These are phyloP conservation scores for Drosophila nigritarsus DNA, from an alignment of 2,888 invertebrate species.

Conservation along the genomic window DNA sequence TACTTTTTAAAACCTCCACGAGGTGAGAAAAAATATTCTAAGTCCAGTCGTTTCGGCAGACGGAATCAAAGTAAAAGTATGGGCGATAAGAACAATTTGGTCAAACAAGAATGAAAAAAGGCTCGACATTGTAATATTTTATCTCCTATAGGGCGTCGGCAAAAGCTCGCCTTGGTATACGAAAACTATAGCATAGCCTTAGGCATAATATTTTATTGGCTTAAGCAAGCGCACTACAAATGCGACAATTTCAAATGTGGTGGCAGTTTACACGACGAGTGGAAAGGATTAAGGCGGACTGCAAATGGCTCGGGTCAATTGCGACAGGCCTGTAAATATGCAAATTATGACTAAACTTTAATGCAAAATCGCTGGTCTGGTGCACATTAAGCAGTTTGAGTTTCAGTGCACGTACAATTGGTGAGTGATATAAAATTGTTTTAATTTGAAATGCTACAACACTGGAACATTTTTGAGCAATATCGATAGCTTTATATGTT, in stretches of 20 bases:
- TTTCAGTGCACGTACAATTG: conserved; percentile 53
- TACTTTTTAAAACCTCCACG: too few relatives aligned
- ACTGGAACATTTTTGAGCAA: conserved; percentile 3
- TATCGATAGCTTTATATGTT: conserved; percentile 21
- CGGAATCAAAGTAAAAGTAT: background rate
- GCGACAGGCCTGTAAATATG: conserved; percentile 50
- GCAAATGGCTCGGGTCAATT: background rate
- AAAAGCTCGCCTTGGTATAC: background rate
- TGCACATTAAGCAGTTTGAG: conserved; percentile 13
- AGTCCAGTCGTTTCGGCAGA: background rate
- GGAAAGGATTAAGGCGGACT: conserved; percentile 21
- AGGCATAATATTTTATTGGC: background rate
- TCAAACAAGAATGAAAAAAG: background rate
- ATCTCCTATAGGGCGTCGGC: background rate
- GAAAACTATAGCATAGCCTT: background rate
- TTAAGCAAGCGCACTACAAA: background rate
- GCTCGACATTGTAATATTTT: background rate
- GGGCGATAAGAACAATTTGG: background rate
- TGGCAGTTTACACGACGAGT: background rate
- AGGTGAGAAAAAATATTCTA: too few relatives aligned
- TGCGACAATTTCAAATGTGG: background rate
- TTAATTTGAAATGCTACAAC: conserved; percentile 13
- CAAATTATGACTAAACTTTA: conserved; percentile 51
- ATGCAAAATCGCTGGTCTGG: conserved; percentile 23
- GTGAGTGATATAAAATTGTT: conserved; percentile 66